Base-by-base conservation (phyloP, 2,888 invertebrate genomes). In the Ectobius pallidus region DNA sequence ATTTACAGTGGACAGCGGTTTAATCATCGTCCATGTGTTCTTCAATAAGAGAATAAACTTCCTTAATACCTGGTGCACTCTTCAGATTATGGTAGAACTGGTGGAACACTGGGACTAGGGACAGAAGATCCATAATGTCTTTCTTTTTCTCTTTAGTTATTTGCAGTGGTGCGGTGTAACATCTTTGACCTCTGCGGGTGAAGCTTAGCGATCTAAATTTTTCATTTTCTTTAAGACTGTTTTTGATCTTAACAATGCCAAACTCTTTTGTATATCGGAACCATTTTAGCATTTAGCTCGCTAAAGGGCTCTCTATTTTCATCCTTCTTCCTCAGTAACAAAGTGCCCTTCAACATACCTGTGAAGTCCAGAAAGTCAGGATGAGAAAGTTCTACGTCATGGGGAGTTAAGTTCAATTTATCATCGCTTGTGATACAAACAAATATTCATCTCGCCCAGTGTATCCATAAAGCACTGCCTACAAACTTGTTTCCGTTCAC, bases 111-210 rank as follows among this genome's bases (percentile, higher is more conserved):
- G 62, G 62, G 18, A 62, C 32, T 32, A 62, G 62, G 14, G 62
- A 18, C 30, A 62, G 25, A 62, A 62, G 62, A 32, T 62, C 62
- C n/a, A 62, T 20, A 32, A 62, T 62, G 62, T 65, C 42, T n/a
- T 65, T 34, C 39, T 65, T 62, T 14, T 14, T 61, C 62, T 62
- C 62, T 18, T 62, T 62, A 11, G 14, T 62, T 62, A 62, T 18
- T 62, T 62, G 25, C 30, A 32, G 32, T 32, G 32, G 62, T 32
- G 62, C 2, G 20, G 62, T 62, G 62, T 62, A 62, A 34, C 62
- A 62, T 14, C 30, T 62, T 34, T 65, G 42, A 42, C 39, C 39
- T 25, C 14, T 62, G 32, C 32, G 7, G 4, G n/a, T n/a, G n/a
- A n/a, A n/a, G n/a, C n/a, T n/a, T n/a, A n/a, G n/a, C n/a, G n/a